These are phyloP conservation scores for Lemur catta DNA, from an alignment of 2,797 vertebrate genomes.

Conservation along the genomic window DNA sequence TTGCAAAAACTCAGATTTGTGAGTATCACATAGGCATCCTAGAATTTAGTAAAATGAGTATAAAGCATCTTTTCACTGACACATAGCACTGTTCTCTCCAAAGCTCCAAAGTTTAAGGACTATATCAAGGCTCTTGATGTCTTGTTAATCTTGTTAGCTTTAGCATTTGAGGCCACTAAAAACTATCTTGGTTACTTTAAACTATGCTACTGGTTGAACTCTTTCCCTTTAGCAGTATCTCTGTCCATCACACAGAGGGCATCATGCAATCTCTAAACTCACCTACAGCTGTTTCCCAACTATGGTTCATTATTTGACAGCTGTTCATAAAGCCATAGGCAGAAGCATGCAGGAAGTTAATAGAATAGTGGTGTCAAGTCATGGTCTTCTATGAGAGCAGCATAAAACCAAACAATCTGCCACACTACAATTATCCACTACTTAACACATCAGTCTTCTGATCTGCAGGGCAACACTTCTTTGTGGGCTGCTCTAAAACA, in stretches of 20 bases:
- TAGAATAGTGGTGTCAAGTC: slow-evolving; percentile 6
- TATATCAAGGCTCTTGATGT: neutral
- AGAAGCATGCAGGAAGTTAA: slow-evolving; percentile 32
- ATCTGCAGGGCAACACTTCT: neutral
- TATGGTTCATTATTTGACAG: neutral
- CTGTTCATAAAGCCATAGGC: slow-evolving; percentile 29
- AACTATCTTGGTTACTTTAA: neutral
- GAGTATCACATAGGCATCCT: neutral
- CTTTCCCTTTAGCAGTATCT: neutral
- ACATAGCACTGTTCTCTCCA: neutral
- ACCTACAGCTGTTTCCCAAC: neutral
- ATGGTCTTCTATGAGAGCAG: neutral
- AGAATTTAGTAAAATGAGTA: slow-evolving; percentile 24
- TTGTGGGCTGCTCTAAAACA: neutral
- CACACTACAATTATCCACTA: neutral
- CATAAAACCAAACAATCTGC: slow-evolving; percentile 8
- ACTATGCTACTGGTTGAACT: neutral
- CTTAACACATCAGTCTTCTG: neutral
- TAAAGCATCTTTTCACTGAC: neutral
- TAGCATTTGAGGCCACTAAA: neutral
- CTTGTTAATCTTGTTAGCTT: neutral
- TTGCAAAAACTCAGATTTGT: slow-evolving; percentile 27
- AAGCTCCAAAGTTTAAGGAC: slow-evolving; percentile 35
- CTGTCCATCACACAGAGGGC: neutral
- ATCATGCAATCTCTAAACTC: slow-evolving; percentile 3